Percentiles rank a stretch among this genome's conserved stretches.
These are phyloP conservation scores for Celastrina argiolus DNA, from an alignment of 2,888 invertebrate genomes.

Conservation along the genomic window DNA sequence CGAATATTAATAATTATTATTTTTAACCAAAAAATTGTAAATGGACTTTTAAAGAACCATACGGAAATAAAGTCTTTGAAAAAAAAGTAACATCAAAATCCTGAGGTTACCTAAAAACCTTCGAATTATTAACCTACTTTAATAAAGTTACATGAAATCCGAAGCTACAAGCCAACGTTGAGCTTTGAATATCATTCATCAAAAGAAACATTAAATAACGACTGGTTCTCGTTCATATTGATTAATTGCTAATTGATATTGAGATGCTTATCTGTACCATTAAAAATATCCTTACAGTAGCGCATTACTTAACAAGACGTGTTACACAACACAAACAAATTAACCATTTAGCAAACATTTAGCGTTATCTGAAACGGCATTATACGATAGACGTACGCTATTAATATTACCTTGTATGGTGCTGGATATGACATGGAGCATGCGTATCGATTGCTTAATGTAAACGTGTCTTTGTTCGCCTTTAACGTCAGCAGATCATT, in stretches of 20 bases:
- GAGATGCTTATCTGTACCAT: slow-evolving; percentile 14
- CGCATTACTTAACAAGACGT: slow-evolving; percentile 44
- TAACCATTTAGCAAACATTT: slow-evolving; percentile 68
- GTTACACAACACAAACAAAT: slow-evolving; percentile 68
- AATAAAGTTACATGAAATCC: no score
- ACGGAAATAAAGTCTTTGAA: no score
- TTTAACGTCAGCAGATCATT: neutral
- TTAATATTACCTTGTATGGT: slow-evolving; percentile 36
- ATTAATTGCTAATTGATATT: slow-evolving; percentile 20
- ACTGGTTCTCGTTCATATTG: neutral
- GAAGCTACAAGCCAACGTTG: no score
- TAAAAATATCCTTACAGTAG: slow-evolving; percentile 44
- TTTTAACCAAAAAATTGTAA: no score
- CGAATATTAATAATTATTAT: no score
- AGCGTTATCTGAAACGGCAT: slow-evolving; percentile 58
- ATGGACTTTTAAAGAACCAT: no score
- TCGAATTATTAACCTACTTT: no score
- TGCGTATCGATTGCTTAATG: neutral
- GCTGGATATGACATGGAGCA: slow-evolving; percentile 8
- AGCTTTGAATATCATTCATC: no score
- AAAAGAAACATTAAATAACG: no score
- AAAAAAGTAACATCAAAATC: no score
- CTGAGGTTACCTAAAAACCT: no score
- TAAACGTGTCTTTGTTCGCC: neutral
- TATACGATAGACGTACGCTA: slow-evolving; percentile 45